Evolutionary conservation across 2,888 invertebrate species (phyloP), one percentile per base, ranked within the genome.

Genomic region (Synanthedon myopaeformis): DNA sequence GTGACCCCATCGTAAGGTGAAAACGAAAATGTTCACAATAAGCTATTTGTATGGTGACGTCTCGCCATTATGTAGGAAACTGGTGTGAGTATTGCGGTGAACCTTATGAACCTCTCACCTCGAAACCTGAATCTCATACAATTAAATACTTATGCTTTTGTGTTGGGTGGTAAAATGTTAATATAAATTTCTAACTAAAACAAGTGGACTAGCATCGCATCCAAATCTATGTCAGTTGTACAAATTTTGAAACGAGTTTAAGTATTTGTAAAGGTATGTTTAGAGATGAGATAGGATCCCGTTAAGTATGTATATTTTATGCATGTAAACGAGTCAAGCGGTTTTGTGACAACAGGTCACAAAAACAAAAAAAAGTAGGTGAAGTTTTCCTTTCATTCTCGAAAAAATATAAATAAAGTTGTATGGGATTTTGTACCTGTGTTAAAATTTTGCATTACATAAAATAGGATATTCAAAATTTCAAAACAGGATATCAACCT

Each of bases 141-240:
- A 71, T 75, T 73, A 70, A 69, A 68, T 49, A 53, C 52, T 53
- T 54, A 50, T 54, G 51, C 57, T 42, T 61, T 51, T 60, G 35
- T 35, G 35, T 35, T 35, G 1, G 35, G 35, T 35, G 58, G 54
- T 62, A 68, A 66, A 70, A 72, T 66, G 62, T 59, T 55, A 51
- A 35, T 35, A 35, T 35, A 35, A 35, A 35, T 35, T 35, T 35
- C 54, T 53, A 68, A 72, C 35, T 66, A 66, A 61, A 58, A 54
- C 56, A 56, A 73, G 68, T 58, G 52, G 57, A 64, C 67, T 73
- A 75, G 79, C 65, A 76, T 64, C 76, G 70, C 69, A 71, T 76
- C 74, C 52, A 65, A 74, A 74, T 79, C 74, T 74, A 71, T 79
- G 76, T 75, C 76, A 77, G 70, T 69, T 67, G 35, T 35, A 35